Evolutionary conservation across 2,113 vertebrate species (phyloP), one percentile per base, ranked within the genome.

Genomic region (Nesospiza acunhae): DNA sequence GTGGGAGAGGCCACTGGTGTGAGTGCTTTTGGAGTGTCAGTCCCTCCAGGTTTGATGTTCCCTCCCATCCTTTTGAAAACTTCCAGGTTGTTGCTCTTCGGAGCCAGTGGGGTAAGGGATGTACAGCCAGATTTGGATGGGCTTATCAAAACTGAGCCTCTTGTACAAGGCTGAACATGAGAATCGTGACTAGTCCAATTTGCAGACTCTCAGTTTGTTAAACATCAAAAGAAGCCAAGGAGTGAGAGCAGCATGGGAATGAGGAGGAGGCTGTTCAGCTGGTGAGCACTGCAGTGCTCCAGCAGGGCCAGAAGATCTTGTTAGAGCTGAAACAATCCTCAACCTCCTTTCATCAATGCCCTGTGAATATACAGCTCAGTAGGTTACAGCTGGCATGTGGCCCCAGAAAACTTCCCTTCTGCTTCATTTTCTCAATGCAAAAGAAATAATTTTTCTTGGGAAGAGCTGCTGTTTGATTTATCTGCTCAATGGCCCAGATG

Each of bases 1-100:
- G 19, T 5, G 3, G 35, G 18, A 59, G n/a, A 59, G 31, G 28
- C 24, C 17, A 2, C n/a, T 16, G 56, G 41, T 16, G 21, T 35
- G 26, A n/a, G 27, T 2, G 4, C 9, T n/a, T 37, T 15, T 53
- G 31, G 13, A 44, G 33, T 12, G 11, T 69, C 47, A 18, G 7
- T 64, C 27, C 6, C 44, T 53, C 44, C 28, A 10, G 22, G 16
- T 66, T 35, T 67, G 62, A 16, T 47, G 58, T 60, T 62, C 30
- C 10, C 22, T 50, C 17, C 28, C 14, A 8, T 23, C 8, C 13
- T 50, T 46, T 46, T 16, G 8, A 18, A 10, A 82, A 17, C 7
- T 50, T 87, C 10, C 26, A 22, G 18, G 19, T 28, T 0, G 0
- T n/a, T 15, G 47, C 0, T 0, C 19, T 15, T 47, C 28, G 64